Conservation (phyloP, 2,888 invertebrate genomes). For the Caprella mutica region DNA sequence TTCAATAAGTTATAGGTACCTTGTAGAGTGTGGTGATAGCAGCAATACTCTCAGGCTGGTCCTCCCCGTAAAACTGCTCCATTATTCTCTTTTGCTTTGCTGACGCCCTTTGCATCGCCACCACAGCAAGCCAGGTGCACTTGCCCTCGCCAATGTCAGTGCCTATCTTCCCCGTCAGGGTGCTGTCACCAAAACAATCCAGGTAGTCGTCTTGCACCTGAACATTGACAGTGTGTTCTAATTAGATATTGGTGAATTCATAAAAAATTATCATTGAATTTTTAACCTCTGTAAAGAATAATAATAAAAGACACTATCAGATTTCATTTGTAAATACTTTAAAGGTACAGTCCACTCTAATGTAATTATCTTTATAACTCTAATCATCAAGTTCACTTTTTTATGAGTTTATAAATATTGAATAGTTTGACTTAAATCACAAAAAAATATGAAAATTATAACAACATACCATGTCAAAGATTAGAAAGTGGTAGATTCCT, state of each 20-base stretch:
- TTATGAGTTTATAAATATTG: background rate
- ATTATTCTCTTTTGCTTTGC: constrained; percentile 47
- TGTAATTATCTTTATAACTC: too few species aligned
- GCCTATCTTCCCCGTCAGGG: constrained; percentile 75
- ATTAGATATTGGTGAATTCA: background rate
- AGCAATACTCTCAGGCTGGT: constrained; percentile 54
- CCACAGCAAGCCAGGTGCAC: constrained; percentile 87
- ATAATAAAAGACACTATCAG: background rate
- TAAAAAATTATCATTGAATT: background rate
- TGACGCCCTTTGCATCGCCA: constrained; percentile 67
- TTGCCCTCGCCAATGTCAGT: constrained; percentile 91
- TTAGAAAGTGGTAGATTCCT: background rate
- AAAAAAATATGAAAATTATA: background rate
- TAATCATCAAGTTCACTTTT: too few species aligned
- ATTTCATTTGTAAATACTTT: background rate
- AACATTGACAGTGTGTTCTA: background rate
- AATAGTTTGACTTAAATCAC: background rate
- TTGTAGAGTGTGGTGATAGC: constrained; percentile 64
- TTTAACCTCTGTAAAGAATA: background rate
- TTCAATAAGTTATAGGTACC: constrained; percentile 41
- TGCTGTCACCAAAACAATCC: constrained; percentile 79
- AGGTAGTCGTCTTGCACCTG: constrained; percentile 60
- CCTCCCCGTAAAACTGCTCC: constrained; percentile 59
- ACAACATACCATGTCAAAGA: too few species aligned
- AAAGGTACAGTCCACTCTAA: too few species aligned